Base-by-base conservation (phyloP, 2,113 vertebrate genomes). In the Leptodactylus fuscus region DNA sequence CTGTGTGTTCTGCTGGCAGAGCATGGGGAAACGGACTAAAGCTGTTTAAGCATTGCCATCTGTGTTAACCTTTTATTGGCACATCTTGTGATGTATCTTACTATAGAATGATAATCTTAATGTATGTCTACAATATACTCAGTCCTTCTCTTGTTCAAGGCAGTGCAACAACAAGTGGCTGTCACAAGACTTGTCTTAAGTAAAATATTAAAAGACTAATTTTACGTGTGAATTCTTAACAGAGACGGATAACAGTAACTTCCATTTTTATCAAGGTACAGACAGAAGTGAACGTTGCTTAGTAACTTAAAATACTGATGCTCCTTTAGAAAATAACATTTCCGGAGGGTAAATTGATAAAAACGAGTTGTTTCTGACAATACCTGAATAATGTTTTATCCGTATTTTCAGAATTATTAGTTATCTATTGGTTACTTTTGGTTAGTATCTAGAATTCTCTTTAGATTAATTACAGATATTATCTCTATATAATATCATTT, bases 1-100 rank as follows among this genome's bases (percentile, higher is more conserved):
- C 88, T 79, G 87, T 79, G 88, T 78, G 87, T 58, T 38, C 38
- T 90, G 90, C 91, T 89, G 84, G 92, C 88, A 92, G 82, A 77
- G 88, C 27, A 87, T 83, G 91, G 87, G 70, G 87, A 87, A 88
- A 73, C 65, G 89, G 90, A 81, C 44, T 77, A 88, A 81, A 44
- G 71, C 88, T 88, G 85, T 81, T 89, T 89, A 87, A 84, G 53
- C 55, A n/a, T 79, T 44, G 53, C n/a, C n/a, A 44, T 80, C 20
- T 13, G 18, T 6, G 34, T 78, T 78, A 41, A 80, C 38, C 53
- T 80, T 78, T 80, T 44, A 38, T 36, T 27, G 53, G 34, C 55
- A 24, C 22, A 60, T 22, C 36, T 53, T 24, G 32, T 27, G 7
- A 44, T 20, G 22, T 27, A 44, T 80, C 12, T 44, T 62, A 79